Evolutionary conservation across 2,797 vertebrate species (phyloP).

Genomic region (Channallabes apus): DNA sequence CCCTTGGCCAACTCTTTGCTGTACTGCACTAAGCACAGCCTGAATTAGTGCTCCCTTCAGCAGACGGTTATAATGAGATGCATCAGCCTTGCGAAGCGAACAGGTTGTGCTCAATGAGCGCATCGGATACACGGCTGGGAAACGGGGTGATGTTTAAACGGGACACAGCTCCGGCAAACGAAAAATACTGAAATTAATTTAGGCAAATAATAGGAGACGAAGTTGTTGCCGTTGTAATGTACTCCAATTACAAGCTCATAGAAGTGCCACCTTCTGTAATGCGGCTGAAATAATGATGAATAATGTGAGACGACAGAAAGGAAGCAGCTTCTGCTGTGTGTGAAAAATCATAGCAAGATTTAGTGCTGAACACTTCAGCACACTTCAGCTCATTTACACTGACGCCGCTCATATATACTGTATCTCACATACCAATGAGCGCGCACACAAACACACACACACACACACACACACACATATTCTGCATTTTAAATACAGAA

Average conservation of each 20-base stretch:
- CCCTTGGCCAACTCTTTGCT: constrained; percentile 41
- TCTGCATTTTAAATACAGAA: background rate
- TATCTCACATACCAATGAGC: constrained; percentile 31
- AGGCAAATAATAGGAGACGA: constrained; percentile 45
- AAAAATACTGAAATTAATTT: constrained; percentile 30
- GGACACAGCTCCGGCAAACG: constrained; percentile 14
- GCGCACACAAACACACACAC: constrained; percentile 12
- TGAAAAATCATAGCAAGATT: constrained; percentile 45
- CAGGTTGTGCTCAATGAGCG: constrained; percentile 29
- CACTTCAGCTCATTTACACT: constrained; percentile 46
- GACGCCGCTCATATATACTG: constrained; percentile 50
- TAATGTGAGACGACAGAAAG: constrained; percentile 26
- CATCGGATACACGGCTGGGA: constrained; percentile 26
- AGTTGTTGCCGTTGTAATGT: constrained; percentile 45
- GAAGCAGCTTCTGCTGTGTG: constrained; percentile 20
- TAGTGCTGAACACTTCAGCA: constrained; percentile 39
- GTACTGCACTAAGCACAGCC: constrained; percentile 15
- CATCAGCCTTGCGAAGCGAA: constrained; percentile 16
- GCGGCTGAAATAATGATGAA: constrained; percentile 49
- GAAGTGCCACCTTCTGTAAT: constrained; percentile 34
- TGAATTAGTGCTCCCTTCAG: constrained; percentile 20
- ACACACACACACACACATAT: background rate
- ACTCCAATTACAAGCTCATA: constrained; percentile 47
- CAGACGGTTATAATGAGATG: constrained; percentile 22
- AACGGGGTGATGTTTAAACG: constrained; percentile 41